Percentiles rank a stretch among this genome's conserved stretches.
phyloP scores from a whole-genome alignment of 2,888 invertebrate genomes.

The Polydrusus tereticollis region DNA sequence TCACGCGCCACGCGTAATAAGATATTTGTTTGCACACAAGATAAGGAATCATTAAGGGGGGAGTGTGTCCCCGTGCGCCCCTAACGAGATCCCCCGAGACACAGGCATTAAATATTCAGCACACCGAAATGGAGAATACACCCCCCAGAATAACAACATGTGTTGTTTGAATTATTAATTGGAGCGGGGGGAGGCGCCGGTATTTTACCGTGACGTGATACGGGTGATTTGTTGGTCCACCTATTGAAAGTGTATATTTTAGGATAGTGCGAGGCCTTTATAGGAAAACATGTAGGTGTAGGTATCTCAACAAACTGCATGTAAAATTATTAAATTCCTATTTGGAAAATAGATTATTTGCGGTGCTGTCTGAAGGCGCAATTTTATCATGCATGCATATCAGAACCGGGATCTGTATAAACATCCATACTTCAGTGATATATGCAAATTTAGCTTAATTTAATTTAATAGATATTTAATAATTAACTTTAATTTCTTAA shows the following conservation, averaged over 20 bases:
- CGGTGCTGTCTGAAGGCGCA: too few species aligned
- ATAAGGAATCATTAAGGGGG: conserved; percentile 46
- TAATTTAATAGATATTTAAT: too few species aligned
- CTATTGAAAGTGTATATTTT: neutral
- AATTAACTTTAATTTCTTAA: too few species aligned
- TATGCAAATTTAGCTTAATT: too few species aligned
- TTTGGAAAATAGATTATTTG: too few species aligned
- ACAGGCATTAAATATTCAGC: conserved; percentile 43
- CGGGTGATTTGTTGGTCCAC: neutral
- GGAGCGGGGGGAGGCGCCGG: conserved; percentile 1
- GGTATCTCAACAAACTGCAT: too few species aligned
- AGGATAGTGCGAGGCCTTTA: neutral
- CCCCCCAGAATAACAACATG: conserved; percentile 40
- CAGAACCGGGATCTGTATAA: too few species aligned
- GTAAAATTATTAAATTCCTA: too few species aligned
- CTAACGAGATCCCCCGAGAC: conserved; percentile 43
- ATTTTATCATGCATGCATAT: too few species aligned
- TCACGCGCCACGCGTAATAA: conserved; percentile 40
- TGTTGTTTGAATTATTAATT: conserved; percentile 47
- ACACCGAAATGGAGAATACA: conserved; percentile 38
- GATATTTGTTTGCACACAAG: conserved; percentile 49
- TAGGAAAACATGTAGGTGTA: neutral
- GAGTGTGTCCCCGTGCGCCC: conserved; percentile 20
- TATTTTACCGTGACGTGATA: conserved; percentile 22
- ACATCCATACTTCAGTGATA: too few species aligned